Percentiles rank a stretch among this genome's conserved stretches.
These are phyloP conservation scores for Actinia equina DNA, from an alignment of 64 coral and sea anemone species.

Conservation along the genomic window DNA sequence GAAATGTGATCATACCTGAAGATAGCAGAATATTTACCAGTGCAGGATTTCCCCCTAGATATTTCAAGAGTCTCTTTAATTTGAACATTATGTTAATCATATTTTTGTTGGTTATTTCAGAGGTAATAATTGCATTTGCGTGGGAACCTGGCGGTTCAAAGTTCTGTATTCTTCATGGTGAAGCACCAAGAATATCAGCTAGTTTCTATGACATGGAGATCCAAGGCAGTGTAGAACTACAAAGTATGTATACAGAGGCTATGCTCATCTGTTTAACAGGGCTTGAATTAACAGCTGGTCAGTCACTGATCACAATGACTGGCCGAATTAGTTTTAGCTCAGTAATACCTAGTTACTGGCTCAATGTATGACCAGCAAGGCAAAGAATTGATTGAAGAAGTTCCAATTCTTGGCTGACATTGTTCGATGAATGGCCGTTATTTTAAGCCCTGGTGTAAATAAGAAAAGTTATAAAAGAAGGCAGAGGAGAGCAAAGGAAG, in stretches of 20 bases:
- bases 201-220: slow-evolving; percentile 95
- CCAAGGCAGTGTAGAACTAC: slow-evolving; percentile 65
- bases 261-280: neutral
- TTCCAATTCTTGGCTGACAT: neutral
- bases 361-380: too few relatives aligned
- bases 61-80: too few relatives aligned
- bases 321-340: too few relatives aligned
- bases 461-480: neutral
- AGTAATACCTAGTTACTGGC: too few relatives aligned
- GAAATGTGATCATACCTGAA: too few relatives aligned
- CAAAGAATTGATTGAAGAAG: neutral
- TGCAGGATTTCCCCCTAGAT: too few relatives aligned
- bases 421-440: too few relatives aligned
- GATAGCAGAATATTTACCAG: too few relatives aligned
- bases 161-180: slow-evolving; percentile 94
- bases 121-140: slow-evolving; percentile 85
- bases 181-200: slow-evolving; percentile 73
- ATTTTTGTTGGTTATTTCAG: slow-evolving; percentile 14
- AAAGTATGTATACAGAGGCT: slow-evolving; percentile 62
- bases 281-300: too few relatives aligned
- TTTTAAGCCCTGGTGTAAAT: too few relatives aligned
- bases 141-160: slow-evolving; percentile 91
- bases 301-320: too few relatives aligned
- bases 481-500: neutral
- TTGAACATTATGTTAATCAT: too few relatives aligned